A percentile compares a stretch with the other conserved stretches of the same genome.
Evolutionary conservation across 2,113 vertebrate genomes (phyloP).

Genomic region (Albula goreensis): DNA sequence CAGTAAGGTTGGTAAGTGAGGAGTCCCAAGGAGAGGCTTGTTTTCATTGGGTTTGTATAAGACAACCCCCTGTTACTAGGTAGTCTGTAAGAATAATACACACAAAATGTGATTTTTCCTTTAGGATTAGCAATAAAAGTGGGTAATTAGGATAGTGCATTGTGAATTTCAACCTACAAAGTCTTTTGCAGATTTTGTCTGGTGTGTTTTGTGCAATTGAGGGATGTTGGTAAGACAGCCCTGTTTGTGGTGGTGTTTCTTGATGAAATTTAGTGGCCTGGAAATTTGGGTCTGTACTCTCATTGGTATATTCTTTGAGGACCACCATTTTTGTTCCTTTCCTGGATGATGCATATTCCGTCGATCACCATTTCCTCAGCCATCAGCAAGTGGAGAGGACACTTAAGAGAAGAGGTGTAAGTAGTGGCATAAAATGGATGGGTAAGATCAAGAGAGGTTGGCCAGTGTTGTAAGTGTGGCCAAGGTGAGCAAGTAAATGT

Average conservation of each 20-base stretch:
- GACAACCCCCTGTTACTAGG: constrained; percentile 6
- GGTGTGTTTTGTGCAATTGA: constrained; percentile 15
- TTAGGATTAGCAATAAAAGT: background rate
- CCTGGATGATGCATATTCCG: constrained; percentile 9
- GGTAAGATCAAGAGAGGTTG: constrained; percentile 20
- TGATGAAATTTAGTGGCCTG: background rate
- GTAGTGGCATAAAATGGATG: constrained; percentile 25
- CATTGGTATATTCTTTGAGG: constrained; percentile 12
- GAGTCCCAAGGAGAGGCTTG: background rate
- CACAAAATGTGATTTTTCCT: background rate
- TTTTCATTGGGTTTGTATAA: constrained; percentile 13
- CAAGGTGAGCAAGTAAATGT: background rate
- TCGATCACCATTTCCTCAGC: constrained; percentile 16
- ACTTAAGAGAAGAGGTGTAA: constrained; percentile 26
- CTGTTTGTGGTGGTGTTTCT: constrained; percentile 9
- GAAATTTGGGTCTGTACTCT: background rate
- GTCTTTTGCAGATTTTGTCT: constrained; percentile 9
- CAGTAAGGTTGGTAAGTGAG: constrained; percentile 12
- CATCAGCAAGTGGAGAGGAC: constrained; percentile 17
- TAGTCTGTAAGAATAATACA: background rate
- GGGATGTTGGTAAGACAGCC: constrained; percentile 26
- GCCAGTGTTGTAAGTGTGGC: constrained; percentile 24
- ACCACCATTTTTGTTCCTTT: constrained; percentile 13
- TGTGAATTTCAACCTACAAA: background rate
- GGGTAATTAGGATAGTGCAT: background rate